phyloP scores from a whole-genome alignment of 2,888 invertebrate species.

The Chrysotoxum bicinctum region DNA sequence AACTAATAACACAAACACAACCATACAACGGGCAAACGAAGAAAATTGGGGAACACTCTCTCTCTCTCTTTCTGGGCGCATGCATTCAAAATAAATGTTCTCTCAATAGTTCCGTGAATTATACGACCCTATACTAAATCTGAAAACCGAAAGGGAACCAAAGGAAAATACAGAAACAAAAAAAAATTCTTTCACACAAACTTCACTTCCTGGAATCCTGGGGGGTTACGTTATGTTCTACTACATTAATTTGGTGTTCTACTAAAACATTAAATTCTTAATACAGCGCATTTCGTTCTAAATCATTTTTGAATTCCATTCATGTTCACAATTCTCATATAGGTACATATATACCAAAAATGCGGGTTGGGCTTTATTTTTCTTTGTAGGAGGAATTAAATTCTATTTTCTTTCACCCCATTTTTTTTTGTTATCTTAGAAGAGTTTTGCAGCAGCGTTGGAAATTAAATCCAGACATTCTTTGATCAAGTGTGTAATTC shows the following conservation, averaged over 20 bases:
- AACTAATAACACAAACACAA: constrained; percentile 18
- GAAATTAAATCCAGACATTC: constrained; percentile 18
- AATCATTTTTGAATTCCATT: constrained; percentile 38
- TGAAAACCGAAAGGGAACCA: constrained; percentile 16
- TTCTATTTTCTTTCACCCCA: neutral
- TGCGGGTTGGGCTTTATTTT: constrained; percentile 37
- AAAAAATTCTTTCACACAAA: constrained; percentile 59
- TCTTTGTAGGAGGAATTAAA: neutral
- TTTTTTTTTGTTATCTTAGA: neutral
- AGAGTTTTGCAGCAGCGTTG: neutral
- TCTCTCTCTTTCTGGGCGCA: constrained; percentile 51
- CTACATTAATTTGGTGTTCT: constrained; percentile 47
- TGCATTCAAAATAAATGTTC: constrained; percentile 30
- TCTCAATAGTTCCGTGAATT: constrained; percentile 32
- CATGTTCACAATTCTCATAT: constrained; percentile 7
- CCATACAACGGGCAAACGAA: constrained; percentile 10
- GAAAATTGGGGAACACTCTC: constrained; percentile 45
- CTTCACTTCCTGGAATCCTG: constrained; percentile 46
- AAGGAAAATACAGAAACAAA: neutral
- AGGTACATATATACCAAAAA: constrained; percentile 38
- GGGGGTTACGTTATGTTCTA: constrained; percentile 17
- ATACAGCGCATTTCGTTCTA: constrained; percentile 35
- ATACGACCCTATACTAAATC: constrained; percentile 40
- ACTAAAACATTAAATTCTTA: constrained; percentile 47
- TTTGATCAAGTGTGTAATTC: constrained; percentile 34